phyloP scores from a whole-genome alignment of 2,797 vertebrate genomes.

The Anguilla obscura region DNA sequence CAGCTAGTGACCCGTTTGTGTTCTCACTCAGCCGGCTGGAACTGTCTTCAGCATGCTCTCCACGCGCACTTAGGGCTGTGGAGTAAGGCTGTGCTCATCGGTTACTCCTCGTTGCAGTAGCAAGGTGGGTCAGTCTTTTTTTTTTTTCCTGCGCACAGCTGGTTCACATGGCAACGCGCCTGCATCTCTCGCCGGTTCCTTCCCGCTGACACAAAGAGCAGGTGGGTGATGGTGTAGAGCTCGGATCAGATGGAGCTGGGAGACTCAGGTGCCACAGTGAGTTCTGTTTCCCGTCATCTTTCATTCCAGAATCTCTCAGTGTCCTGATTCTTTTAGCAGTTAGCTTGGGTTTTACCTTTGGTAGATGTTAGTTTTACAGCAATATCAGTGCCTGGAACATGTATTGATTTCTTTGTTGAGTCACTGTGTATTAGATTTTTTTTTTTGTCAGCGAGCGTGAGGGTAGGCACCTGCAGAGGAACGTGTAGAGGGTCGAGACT shows the following conservation, averaged over 20 bases:
- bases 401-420: not conserved
- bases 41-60: not conserved
- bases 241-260: not conserved
- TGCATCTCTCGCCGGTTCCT: not conserved
- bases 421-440: not conserved
- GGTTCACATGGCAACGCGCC: conserved; percentile 20
- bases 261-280: not conserved
- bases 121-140: not conserved
- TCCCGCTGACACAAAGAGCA: not conserved
- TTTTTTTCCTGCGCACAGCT: not conserved
- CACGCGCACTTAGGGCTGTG: not conserved
- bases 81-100: not conserved
- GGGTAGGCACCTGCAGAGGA: not conserved
- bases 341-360: not conserved
- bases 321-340: not conserved
- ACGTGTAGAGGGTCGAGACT: not conserved
- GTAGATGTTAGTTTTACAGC: not conserved
- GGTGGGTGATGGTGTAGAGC: not conserved
- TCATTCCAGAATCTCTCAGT: not conserved
- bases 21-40: not conserved
- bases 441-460: not conserved
- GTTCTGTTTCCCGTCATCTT: not conserved
- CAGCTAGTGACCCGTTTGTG: not conserved
- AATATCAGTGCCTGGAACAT: not conserved
- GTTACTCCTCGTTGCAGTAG: not conserved